A percentile compares a stretch with the other conserved stretches of the same genome.
Evolutionary conservation across 2,797 vertebrate genomes (phyloP).

Genomic region (Malurus splendens): DNA sequence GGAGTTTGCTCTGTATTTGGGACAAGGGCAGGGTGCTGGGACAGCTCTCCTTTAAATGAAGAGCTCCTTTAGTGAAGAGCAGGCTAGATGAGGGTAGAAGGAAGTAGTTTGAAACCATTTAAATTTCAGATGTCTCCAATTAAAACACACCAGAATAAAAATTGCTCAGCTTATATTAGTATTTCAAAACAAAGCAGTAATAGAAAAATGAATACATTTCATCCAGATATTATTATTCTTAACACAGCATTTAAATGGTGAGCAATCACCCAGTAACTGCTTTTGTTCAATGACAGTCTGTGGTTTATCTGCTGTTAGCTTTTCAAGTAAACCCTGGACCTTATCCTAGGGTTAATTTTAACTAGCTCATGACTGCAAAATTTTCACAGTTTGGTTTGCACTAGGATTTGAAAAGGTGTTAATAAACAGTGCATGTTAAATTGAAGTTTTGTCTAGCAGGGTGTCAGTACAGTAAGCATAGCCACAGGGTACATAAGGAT

Average conservation of each 20-base stretch:
- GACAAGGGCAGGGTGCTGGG: neutral
- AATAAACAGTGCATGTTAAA: slow-evolving; percentile 12
- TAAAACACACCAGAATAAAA: neutral
- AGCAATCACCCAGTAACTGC: neutral
- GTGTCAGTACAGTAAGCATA: neutral
- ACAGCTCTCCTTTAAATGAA: neutral
- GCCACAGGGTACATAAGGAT: neutral
- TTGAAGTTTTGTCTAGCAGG: neutral
- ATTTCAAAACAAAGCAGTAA: neutral
- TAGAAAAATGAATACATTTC: neutral
- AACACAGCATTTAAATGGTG: neutral
- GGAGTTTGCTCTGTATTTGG: neutral
- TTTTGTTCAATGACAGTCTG: neutral
- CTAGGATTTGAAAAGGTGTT: slow-evolving; percentile 4
- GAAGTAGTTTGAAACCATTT: neutral
- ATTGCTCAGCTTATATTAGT: neutral
- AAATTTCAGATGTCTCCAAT: neutral
- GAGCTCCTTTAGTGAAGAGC: neutral
- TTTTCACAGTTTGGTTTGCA: slow-evolving; percentile 17
- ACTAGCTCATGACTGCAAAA: neutral
- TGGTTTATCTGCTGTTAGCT: neutral
- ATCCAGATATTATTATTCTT: neutral
- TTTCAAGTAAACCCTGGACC: neutral
- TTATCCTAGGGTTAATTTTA: slow-evolving; percentile 20
- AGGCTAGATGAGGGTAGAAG: neutral